Percentiles rank a stretch among this genome's conserved stretches.
phyloP scores from a whole-genome alignment of 1,140 invertebrate species.

The Acarapis woodi region DNA sequence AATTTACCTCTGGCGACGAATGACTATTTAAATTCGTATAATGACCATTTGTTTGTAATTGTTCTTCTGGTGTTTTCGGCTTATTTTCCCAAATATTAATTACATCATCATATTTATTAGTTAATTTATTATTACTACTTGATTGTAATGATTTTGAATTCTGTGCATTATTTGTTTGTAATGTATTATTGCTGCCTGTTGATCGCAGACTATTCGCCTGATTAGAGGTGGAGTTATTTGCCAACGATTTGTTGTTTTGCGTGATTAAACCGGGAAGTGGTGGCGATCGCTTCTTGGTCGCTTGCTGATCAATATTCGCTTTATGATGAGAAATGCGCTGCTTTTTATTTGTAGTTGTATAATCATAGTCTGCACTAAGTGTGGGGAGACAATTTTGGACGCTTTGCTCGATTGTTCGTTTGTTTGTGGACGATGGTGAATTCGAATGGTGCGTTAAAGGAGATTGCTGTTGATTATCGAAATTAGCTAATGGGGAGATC shows the following conservation, averaged over 20 bases:
- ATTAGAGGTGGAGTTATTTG: not conserved
- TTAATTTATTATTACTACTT: not conserved
- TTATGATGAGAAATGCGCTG: not conserved
- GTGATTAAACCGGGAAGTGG: not conserved
- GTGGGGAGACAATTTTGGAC: not conserved
- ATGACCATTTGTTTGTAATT: not conserved
- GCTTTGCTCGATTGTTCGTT: not conserved
- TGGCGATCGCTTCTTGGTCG: not conserved
- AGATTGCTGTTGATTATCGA: not conserved
- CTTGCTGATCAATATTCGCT: not conserved
- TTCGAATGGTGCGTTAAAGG: not conserved
- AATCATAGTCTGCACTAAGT: not conserved
- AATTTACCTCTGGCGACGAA: not conserved
- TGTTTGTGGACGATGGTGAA: not conserved
- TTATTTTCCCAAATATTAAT: slow-evolving; percentile 4
- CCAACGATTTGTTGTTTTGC: not conserved
- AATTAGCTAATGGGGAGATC: not conserved
- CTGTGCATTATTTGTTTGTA: too few species aligned
- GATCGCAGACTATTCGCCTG: not conserved
- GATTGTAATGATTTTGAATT: not conserved
- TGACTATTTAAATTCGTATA: not conserved
- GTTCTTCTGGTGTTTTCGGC: slow-evolving; percentile 1
- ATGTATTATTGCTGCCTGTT: not conserved
- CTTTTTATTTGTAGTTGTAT: too few species aligned
- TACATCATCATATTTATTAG: slow-evolving; percentile 1